Evolutionary conservation across 2,797 vertebrate genomes (phyloP).

Genomic region (Bradypodion pumilum): DNA sequence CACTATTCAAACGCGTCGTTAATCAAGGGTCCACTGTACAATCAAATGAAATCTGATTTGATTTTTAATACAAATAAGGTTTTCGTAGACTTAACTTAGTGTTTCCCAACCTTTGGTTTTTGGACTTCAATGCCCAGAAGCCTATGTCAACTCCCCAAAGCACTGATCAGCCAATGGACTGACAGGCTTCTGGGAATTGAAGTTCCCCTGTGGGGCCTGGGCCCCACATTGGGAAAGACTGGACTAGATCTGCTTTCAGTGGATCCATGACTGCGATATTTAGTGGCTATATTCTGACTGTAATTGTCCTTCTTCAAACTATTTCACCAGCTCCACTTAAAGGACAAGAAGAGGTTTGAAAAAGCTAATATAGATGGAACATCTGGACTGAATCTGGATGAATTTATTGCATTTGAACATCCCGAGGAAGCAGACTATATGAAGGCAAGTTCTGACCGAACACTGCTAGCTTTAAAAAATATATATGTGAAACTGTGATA

Average conservation of each 20-base stretch:
- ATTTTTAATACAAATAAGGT: background rate
- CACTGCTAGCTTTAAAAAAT: background rate
- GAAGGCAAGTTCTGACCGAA: conserved; percentile 80
- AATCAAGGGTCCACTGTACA: no score
- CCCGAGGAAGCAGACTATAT: conserved; percentile 95
- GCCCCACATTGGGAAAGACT: no score
- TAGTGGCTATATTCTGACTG: background rate
- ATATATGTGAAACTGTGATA: background rate
- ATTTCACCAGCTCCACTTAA: conserved; percentile 86
- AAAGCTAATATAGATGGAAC: conserved; percentile 84
- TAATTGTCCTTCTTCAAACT: conserved; percentile 10
- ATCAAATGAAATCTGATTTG: no score
- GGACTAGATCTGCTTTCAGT: background rate
- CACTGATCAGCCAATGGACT: no score
- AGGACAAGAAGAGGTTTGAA: conserved; percentile 92
- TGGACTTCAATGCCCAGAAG: no score
- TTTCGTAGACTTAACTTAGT: no score
- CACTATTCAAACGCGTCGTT: no score
- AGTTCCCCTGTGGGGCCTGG: no score
- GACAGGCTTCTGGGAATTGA: no score
- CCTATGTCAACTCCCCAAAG: no score
- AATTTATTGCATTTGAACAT: conserved; percentile 94
- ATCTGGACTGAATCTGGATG: conserved; percentile 83
- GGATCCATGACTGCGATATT: background rate
- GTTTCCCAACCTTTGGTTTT: no score